A percentile compares a stretch with the other conserved stretches of the same genome.
These are phyloP conservation scores for Xenops minutus DNA, from an alignment of 2,797 vertebrate species.

Conservation along the genomic window DNA sequence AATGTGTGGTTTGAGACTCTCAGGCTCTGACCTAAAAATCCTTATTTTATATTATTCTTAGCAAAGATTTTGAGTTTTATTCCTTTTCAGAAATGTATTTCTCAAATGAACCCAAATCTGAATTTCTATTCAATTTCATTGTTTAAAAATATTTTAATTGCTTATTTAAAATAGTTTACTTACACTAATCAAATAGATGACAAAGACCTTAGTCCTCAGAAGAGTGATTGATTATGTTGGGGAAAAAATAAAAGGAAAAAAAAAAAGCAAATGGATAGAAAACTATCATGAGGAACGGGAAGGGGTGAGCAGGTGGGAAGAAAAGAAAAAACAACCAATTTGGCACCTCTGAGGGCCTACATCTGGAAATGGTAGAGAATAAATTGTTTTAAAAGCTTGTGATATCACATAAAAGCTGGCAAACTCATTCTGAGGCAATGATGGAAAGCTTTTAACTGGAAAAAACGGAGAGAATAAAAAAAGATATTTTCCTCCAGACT, in stretches of 20 bases:
- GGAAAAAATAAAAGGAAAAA: not conserved
- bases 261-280: not conserved
- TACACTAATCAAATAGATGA: not conserved
- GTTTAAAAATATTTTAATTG: not conserved
- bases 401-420: conserved; percentile 3
- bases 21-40: not conserved
- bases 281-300: not conserved
- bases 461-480: not conserved
- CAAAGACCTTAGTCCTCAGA: not conserved
- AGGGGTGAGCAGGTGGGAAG: not conserved
- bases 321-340: not conserved
- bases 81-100: not conserved
- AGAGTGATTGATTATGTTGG: not conserved
- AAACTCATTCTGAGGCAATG: conserved; percentile 8
- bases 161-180: not conserved
- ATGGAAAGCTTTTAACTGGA: conserved; percentile 8
- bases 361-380: conserved; percentile 20
- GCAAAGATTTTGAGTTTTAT: not conserved
- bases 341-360: not conserved
- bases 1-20: not conserved
- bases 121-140: not conserved
- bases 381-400: conserved; percentile 32
- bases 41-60: not conserved
- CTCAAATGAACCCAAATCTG: not conserved
- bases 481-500: not conserved